A percentile compares a stretch with the other conserved stretches of the same genome.
Conservation (phyloP, 2,888 invertebrate species). For the Callimorpha dominula region DNA sequence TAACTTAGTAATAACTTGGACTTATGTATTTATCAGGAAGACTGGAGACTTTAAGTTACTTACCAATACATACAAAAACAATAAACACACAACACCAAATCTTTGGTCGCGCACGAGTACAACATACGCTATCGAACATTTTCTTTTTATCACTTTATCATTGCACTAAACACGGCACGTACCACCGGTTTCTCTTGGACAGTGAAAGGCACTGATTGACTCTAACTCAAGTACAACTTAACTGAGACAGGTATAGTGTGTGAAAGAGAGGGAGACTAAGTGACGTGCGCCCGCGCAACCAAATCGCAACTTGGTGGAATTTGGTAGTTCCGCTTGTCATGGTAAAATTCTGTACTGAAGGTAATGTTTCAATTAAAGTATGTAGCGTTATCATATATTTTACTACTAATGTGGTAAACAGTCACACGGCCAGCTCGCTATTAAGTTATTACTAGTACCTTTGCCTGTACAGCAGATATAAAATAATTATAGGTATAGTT, state of each 20-base stretch:
- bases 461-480: too few species aligned
- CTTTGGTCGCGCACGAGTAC: slow-evolving; percentile 78
- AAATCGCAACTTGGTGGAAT: slow-evolving; percentile 1
- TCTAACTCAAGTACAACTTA: slow-evolving; percentile 57
- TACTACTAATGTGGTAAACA: too few species aligned
- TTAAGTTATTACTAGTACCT: too few species aligned
- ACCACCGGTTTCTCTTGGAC: slow-evolving; percentile 41
- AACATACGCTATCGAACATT: slow-evolving; percentile 46
- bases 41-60: slow-evolving; percentile 24
- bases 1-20: too few species aligned
- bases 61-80: slow-evolving; percentile 43
- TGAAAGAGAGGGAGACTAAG: slow-evolving; percentile 52
- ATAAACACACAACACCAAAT: slow-evolving; percentile 67
- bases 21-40: too few species aligned
- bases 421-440: too few species aligned
- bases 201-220: slow-evolving; percentile 75
- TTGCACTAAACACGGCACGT: slow-evolving; percentile 22
- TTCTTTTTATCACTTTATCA: slow-evolving; percentile 59
- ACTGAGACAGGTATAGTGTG: slow-evolving; percentile 54
- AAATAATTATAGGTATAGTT: too few species aligned
- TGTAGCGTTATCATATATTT: too few species aligned
- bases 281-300: slow-evolving; percentile 18
- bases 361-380: not conserved
- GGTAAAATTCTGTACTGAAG: slow-evolving; percentile 5
- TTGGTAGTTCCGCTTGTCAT: slow-evolving; percentile 21